Evolutionary conservation across 2,888 invertebrate genomes (phyloP).

Genomic region (Branchellion lobata): DNA sequence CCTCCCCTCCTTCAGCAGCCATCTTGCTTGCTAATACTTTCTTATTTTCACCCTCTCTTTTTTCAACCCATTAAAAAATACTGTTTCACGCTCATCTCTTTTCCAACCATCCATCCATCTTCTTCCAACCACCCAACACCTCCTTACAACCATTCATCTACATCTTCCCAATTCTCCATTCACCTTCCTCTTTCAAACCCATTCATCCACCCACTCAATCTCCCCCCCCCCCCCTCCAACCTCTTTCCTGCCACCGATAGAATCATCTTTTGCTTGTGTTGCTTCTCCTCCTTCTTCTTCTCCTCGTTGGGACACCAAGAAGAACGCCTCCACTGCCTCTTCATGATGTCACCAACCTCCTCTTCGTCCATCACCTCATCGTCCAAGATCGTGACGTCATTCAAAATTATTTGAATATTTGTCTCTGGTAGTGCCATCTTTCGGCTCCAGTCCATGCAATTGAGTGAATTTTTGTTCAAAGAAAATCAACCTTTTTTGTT

Average conservation of each 20-base stretch:
- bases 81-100: too few relatives aligned
- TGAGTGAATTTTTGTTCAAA: too few relatives aligned
- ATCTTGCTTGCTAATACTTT: not conserved
- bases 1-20: too few relatives aligned
- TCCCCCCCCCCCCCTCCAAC: constrained; percentile 35
- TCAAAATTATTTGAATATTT: constrained; percentile 57
- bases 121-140: not conserved
- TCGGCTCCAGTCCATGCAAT: too few relatives aligned
- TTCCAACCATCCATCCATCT: constrained; percentile 38
- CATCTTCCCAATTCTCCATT: too few relatives aligned
- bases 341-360: constrained; percentile 47
- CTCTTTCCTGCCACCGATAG: constrained; percentile 51
- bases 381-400: constrained; percentile 55
- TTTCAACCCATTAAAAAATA: constrained; percentile 23
- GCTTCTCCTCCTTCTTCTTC: constrained; percentile 52
- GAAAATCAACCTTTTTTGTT: too few relatives aligned
- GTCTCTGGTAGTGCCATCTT: constrained; percentile 46
- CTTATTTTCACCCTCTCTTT: constrained; percentile 14
- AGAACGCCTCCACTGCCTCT: constrained; percentile 52
- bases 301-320: constrained; percentile 55
- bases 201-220: not conserved
- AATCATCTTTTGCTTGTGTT: constrained; percentile 52
- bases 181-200: not conserved
- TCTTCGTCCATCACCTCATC: constrained; percentile 55
- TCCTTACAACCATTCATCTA: not conserved